phyloP scores from a whole-genome alignment of 2,113 vertebrate genomes.

The Otocyon megalotis region DNA sequence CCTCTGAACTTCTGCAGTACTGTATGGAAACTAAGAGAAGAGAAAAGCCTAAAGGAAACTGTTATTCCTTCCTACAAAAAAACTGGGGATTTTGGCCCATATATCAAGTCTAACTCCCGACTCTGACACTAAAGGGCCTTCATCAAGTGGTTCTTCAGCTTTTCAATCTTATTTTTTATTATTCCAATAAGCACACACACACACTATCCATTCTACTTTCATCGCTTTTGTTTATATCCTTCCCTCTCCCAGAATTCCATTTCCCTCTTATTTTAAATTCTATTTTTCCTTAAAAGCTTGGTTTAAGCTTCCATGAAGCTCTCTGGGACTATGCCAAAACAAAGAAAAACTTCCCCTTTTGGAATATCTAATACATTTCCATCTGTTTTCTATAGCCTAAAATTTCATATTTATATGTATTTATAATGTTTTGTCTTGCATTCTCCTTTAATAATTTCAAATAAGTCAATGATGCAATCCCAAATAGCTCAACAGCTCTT shows the following conservation, averaged over 20 bases:
- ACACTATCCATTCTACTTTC: slow-evolving; percentile 22
- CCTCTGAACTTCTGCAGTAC: not conserved
- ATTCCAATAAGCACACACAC: not conserved
- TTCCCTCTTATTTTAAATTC: slow-evolving; percentile 59
- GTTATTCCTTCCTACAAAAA: slow-evolving; percentile 30
- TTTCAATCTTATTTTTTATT: slow-evolving; percentile 48
- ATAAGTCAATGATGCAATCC: not conserved
- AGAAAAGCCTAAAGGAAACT: slow-evolving; percentile 22
- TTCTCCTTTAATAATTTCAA: slow-evolving; percentile 54
- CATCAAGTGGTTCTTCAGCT: not conserved
- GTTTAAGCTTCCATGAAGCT: slow-evolving; percentile 46
- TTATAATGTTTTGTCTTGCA: not conserved
- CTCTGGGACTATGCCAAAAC: not conserved
- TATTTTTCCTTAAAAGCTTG: slow-evolving; percentile 58
- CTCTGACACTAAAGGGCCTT: not conserved
- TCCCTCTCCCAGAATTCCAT: slow-evolving; percentile 19
- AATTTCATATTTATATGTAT: not conserved
- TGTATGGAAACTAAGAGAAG: not conserved
- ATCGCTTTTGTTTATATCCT: slow-evolving; percentile 27
- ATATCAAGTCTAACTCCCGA: not conserved
- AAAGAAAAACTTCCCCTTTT: slow-evolving; percentile 43
- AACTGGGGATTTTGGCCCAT: not conserved
- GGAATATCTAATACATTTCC: slow-evolving; percentile 45
- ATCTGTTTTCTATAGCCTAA: not conserved
- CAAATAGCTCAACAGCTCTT: not conserved